Percentiles rank a stretch among this genome's conserved stretches.
phyloP scores from a whole-genome alignment of 2,113 vertebrate species.

The Apodemus speciosus region DNA sequence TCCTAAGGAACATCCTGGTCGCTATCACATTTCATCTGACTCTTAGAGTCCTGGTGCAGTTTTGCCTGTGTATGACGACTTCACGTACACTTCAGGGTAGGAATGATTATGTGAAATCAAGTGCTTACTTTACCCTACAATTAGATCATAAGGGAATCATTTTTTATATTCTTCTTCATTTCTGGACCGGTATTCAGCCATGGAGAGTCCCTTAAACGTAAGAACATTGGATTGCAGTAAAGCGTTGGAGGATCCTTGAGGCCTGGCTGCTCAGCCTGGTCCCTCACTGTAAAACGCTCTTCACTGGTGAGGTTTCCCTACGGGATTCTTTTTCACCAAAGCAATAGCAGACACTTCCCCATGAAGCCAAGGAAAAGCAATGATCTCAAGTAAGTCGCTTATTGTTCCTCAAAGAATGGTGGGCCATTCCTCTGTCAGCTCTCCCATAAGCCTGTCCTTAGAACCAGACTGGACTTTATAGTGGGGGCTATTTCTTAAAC shows the following conservation, averaged over 20 bases:
- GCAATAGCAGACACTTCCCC: slow-evolving; percentile 6
- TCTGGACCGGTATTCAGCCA: not conserved
- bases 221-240: not conserved
- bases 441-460: slow-evolving; percentile 47
- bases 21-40: not conserved
- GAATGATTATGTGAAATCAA: not conserved
- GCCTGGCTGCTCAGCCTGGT: not conserved
- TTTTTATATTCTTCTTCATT: slow-evolving; percentile 7
- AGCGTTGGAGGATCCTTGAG: not conserved
- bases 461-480: slow-evolving; percentile 43
- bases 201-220: not conserved
- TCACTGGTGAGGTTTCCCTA: slow-evolving; percentile 43
- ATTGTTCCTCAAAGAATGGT: not conserved
- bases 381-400: slow-evolving; percentile 39
- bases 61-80: not conserved
- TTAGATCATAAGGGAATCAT: not conserved
- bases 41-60: not conserved
- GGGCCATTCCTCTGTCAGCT: slow-evolving; percentile 33
- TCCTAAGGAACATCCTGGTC: not conserved
- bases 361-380: slow-evolving; percentile 8
- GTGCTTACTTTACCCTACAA: not conserved
- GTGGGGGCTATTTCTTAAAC: not conserved
- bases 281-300: not conserved
- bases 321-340: slow-evolving; percentile 45
- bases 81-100: not conserved